Base-by-base conservation (phyloP, 2,113 vertebrate genomes). In the Planiliza haematocheilus region DNA sequence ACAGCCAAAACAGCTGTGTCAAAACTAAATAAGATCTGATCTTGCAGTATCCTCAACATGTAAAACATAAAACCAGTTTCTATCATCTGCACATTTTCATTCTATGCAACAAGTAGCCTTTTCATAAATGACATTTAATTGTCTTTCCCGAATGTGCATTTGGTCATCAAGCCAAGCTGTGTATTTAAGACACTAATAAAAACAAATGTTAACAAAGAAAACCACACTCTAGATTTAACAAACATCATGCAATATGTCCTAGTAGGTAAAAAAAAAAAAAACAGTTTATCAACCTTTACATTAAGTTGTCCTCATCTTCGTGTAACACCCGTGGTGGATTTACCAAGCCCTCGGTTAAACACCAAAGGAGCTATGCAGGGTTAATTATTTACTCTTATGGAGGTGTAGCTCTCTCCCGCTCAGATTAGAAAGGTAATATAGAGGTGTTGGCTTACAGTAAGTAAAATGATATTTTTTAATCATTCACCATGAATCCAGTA, bases 181-280 rank as follows among this genome's bases (percentile, higher is more conserved):
- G 12, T 77, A 88, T 82, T 69, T 81, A 87, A 92, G 59, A 92
- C 89, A 91, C 66, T 86, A 87, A 92, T 74, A 68, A 87, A 92
- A 92, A 91, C 85, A 88, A 89, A 90, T 80, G 72, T 73, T 85
- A 89, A 88, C 69, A 86, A 91, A 88, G 72, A 86, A 91, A 92
- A 92, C 38, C 79, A 89, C 87, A 90, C 74, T 86, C 76, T 88
- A 85, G 66, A 81, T 75, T 88, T 74, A 88, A 90, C 84, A 91
- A 73, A 85, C 63, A 86, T 77, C 91, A 92, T 92, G 91, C 91
- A 92, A 68, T 60, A 86, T 88, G 77, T 36, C 64, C 55, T 89
- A 86, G 24, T 62, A 45, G 39, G 51, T 74, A 87, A 86, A 82
- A 39, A 30, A 30, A 30, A 2, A 30, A 30, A 30, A 30, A 88